Percentiles rank a stretch among this genome's conserved stretches.
Evolutionary conservation across 2,797 vertebrate genomes (phyloP).

Genomic region (Buceros bicornis): DNA sequence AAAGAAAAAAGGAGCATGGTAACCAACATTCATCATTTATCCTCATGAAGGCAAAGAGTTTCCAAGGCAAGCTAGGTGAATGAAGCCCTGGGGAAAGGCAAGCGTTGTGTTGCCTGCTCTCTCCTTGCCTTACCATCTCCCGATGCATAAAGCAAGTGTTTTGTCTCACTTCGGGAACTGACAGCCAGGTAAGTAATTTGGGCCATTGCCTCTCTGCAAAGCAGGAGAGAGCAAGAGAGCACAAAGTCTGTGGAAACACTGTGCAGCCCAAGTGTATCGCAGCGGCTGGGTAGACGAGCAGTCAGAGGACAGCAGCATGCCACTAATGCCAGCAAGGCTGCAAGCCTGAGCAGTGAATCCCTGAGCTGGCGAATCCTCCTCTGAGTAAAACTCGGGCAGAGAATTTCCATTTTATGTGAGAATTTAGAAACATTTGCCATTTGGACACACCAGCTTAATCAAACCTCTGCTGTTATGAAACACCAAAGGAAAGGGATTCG

Average conservation of each 20-base stretch:
- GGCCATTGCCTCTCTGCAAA: not conserved
- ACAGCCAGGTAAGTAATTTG: not conserved
- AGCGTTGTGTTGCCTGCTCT: rapidly evolving
- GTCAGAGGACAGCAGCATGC: not conserved
- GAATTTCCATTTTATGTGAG: not conserved
- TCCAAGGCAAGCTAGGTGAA: not conserved
- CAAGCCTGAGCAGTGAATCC: not conserved
- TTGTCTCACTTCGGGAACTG: not conserved
- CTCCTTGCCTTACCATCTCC: not conserved
- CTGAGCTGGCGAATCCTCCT: rapidly evolving
- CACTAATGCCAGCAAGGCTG: not conserved
- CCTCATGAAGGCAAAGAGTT: not conserved
- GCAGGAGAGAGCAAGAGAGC: not conserved
- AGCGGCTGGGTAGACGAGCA: rapidly evolving
- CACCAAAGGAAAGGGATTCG: not conserved
- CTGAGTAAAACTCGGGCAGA: not conserved
- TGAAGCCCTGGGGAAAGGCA: not conserved
- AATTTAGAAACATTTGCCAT: not conserved
- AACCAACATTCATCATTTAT: not conserved
- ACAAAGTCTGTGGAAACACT: rapidly evolving
- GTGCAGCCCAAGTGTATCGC: rapidly evolving
- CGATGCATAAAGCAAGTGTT: not conserved
- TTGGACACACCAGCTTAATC: not conserved
- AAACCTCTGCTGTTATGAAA: not conserved
- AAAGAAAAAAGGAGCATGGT: not conserved